Base-by-base conservation (phyloP, 2,888 invertebrate genomes). In the Standfussiana lucernea region DNA sequence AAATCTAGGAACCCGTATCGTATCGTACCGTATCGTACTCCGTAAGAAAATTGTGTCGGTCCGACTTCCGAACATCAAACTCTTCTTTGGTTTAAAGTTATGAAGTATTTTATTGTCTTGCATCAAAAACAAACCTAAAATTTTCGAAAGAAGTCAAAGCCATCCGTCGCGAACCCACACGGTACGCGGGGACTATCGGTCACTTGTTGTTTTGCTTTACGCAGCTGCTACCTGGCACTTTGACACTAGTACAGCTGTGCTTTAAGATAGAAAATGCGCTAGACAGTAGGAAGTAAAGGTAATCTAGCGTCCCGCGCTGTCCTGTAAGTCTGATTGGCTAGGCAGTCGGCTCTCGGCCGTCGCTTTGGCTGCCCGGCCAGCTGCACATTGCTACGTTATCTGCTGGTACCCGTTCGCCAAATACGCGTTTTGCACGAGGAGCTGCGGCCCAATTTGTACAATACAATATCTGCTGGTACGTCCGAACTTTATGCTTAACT, bases 301-400 rank as follows among this genome's bases (percentile, higher is more conserved):
- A 28, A 61, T 66, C 59, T 83, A 79, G 69, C 45, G 50, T 79
- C 84, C 65, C 84, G 79, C 53, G 65, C 50, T 65, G 50, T 69
- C 83, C 74, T 73, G 79, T 68, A 45, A 59, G 67, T 72, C 66
- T 72, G 73, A 83, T 69, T 73, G 83, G 73, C 59, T 73, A 69
- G 84, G 79, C 84, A 82, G 82, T 83, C 80, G 74, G 61, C 56
- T 35, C 47, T 47, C 74, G 80, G 50, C 61, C 84, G 65, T 74
- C 69, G 84, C 40, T 79, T 62, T 35, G 79, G 53, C 59, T 79
- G 42, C 68, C 53, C 65, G 53, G 32, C 53, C 65, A 66, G 65
- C 59, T 74, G 84, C 84, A 77, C 59, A 3, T 66, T 18, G 35
- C 37, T 32, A 56, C 45, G 56, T 53, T 53, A 45, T 37, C 42